phyloP scores from a whole-genome alignment of 2,113 vertebrate species.

The Alethe castanea region DNA sequence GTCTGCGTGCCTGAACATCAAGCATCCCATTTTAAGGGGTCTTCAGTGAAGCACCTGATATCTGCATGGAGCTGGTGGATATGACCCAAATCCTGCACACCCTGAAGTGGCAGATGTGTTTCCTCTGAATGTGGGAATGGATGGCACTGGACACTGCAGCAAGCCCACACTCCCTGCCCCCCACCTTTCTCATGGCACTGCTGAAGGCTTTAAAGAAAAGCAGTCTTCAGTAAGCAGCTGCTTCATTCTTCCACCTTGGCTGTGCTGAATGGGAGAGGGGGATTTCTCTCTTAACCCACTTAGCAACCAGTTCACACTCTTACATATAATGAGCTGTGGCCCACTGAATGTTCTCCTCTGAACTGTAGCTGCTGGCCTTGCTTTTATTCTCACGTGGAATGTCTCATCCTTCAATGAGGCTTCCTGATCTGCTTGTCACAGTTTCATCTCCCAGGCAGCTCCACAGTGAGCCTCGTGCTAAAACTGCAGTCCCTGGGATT shows the following conservation, averaged over 20 bases:
- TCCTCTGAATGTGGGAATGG: background rate
- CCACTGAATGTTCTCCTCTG: background rate
- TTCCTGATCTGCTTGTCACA: rapidly evolving
- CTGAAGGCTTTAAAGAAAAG: background rate
- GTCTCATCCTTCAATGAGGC: background rate
- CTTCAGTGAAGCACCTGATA: background rate
- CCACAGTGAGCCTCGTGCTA: background rate
- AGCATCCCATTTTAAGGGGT: background rate
- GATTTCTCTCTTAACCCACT: background rate
- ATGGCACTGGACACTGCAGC: background rate
- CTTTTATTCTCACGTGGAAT: background rate
- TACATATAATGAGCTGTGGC: background rate
- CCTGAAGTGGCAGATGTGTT: background rate
- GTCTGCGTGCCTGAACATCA: background rate
- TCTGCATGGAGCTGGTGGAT: background rate
- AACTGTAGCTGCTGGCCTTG: background rate
- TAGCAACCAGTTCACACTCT: background rate
- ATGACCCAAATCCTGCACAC: background rate
- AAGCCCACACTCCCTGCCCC: background rate
- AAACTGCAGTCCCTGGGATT: background rate
- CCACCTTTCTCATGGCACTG: background rate
- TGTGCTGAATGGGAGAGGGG: background rate
- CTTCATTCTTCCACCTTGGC: background rate
- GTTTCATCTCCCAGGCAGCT: slow-evolving; percentile 2
- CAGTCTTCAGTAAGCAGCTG: background rate